Percentiles rank a stretch among this genome's conserved stretches.
Conservation (phyloP, 2,797 vertebrate species). For the Tarsius wallacei region DNA sequence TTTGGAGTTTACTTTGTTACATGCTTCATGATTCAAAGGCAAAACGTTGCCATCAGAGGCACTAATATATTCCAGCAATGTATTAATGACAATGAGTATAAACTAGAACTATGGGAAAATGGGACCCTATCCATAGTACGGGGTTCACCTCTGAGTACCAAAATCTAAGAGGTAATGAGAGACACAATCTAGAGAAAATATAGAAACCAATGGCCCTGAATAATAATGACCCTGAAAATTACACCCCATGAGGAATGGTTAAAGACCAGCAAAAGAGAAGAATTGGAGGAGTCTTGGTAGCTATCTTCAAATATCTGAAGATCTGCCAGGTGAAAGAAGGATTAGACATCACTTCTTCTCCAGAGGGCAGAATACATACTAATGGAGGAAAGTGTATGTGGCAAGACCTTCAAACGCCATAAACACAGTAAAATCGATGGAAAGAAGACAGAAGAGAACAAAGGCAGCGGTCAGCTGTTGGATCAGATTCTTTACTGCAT, state of each 20-base stretch:
- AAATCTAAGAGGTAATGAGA: background rate
- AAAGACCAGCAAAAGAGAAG: background rate
- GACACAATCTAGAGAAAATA: background rate
- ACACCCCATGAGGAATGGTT: background rate
- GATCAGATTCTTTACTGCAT: background rate
- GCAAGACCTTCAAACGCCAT: background rate
- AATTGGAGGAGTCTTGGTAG: background rate
- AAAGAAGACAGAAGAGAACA: background rate
- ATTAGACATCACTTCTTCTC: background rate
- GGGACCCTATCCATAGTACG: background rate
- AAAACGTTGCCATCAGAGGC: background rate
- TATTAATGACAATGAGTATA: background rate
- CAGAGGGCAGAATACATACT: background rate
- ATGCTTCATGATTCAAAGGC: constrained; percentile 16
- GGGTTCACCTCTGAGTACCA: background rate
- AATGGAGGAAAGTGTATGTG: background rate
- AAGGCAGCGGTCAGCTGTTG: background rate
- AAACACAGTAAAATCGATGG: background rate
- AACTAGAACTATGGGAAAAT: background rate
- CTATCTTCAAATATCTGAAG: background rate
- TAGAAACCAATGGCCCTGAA: background rate
- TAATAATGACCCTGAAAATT: background rate
- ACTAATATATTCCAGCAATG: background rate
- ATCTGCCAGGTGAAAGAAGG: background rate
- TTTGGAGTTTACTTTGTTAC: background rate